Evolutionary conservation across 2,113 vertebrate species (phyloP).

Genomic region (Oncorhynchus nerka): DNA sequence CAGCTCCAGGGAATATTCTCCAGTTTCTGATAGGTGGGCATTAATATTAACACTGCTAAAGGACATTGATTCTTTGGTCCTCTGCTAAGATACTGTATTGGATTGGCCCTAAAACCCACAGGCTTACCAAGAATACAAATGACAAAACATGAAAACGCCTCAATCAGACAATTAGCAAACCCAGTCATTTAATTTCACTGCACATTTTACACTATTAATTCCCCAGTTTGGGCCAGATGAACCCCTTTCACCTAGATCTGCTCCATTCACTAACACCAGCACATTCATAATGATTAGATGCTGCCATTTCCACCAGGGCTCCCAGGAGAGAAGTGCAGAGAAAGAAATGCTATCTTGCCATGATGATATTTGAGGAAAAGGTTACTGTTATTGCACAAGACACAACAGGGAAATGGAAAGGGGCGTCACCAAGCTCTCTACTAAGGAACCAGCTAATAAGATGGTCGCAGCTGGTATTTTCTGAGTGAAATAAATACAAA

Average conservation of each 20-base stretch:
- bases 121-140: no score
- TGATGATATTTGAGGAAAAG: neutral
- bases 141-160: neutral
- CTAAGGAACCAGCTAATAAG: neutral
- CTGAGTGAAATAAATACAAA: no score
- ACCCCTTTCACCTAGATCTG: neutral
- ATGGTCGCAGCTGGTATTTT: no score
- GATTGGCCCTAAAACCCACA: no score
- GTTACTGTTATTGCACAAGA: slow-evolving; percentile 2
- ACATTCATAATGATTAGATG: neutral
- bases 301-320: no score
- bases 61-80: no score
- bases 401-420: neutral
- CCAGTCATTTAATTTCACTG: no score
- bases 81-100: no score
- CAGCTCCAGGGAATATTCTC: neutral
- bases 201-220: neutral
- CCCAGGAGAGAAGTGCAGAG: neutral
- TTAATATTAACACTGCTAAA: neutral
- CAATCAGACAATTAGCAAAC: neutral
- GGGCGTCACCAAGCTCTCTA: neutral
- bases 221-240: neutral
- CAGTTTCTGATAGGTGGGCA: neutral
- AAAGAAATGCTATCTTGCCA: neutral
- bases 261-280: neutral